Base-by-base conservation (phyloP, 2,888 invertebrate species). In the Epicampocera succincta region DNA sequence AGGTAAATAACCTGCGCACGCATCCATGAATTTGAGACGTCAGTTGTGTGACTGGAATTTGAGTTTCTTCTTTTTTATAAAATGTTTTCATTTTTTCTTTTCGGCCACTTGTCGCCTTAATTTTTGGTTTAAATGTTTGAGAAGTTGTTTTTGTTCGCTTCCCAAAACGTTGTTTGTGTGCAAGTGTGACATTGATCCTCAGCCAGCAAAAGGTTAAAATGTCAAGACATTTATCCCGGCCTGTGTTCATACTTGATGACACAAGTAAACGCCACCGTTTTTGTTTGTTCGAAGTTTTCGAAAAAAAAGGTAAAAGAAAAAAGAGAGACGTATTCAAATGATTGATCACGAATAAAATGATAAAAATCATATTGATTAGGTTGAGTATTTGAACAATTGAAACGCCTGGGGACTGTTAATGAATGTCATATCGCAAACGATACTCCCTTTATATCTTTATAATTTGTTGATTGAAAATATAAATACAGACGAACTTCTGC, bases 1-100 rank as follows among this genome's bases (percentile, higher is more conserved):
- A 77, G 82, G 82, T 82, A 82, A 82, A 82, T 82, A 82, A 82
- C 82, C 82, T 82, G 82, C 48, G 78, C 78, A 82, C 82, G 82
- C 82, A 82, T 82, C 74, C 74, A 78, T 77, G 78, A 82, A 82
- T 82, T 82, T 75, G 75, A 82, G 74, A 75, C 75, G 82, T 82
- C 82, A 82, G 82, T 82, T 82, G 82, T 82, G 78, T 75, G 78
- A 75, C 78, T 78, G 78, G 74, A 82, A 69, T 78, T 73, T 63
- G 40, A 17, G 50, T 71, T 46, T 52, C 6, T 29, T 46, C 38
- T 1, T 61, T 52, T 40, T 46, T 76, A 52, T 44, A n/a, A 60
- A 25, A 33, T 8, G 1, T 33, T 33, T 65, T 68, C 52, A 12
- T 52, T 71, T 65, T 17, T 17, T 25, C 8, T 60, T 69, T 56